Conservation (phyloP, 2,113 vertebrate species). For the Tachysurus vachellii region DNA sequence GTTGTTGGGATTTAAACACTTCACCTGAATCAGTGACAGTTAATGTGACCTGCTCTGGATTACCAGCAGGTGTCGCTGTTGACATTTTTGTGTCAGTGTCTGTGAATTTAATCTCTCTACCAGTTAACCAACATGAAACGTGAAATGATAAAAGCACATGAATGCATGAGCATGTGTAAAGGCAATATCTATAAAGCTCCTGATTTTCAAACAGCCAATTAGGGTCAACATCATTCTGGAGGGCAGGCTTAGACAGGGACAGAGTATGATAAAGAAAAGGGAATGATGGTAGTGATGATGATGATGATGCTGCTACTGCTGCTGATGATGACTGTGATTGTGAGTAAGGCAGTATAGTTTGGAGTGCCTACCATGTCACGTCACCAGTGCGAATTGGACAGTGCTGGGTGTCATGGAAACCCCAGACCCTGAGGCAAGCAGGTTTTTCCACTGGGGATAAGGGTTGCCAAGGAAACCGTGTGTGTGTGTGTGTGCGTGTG, state of each 20-base stretch:
- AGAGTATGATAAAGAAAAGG: background rate
- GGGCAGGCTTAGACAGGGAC: background rate
- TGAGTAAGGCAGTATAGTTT: background rate
- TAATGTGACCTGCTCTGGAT: background rate
- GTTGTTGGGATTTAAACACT: conserved; percentile 14
- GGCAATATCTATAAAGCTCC: background rate
- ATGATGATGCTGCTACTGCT: background rate
- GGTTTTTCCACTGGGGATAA: conserved; percentile 24
- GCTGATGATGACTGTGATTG: background rate
- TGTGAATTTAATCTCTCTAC: background rate
- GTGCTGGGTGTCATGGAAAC: conserved; percentile 36
- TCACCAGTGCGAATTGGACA: background rate
- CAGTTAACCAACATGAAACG: background rate
- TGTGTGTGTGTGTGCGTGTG: background rate
- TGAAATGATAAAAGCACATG: background rate
- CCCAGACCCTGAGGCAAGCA: background rate
- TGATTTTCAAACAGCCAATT: background rate
- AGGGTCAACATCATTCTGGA: background rate
- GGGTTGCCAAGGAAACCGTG: conserved; percentile 36
- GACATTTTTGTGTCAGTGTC: conserved; percentile 15
- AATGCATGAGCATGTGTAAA: no score
- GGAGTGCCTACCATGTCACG: background rate
- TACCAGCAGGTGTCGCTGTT: conserved; percentile 69
- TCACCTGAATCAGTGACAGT: conserved; percentile 2
- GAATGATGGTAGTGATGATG: background rate